phyloP scores from a whole-genome alignment of 2,113 vertebrate species.

The Stegastes partitus region DNA sequence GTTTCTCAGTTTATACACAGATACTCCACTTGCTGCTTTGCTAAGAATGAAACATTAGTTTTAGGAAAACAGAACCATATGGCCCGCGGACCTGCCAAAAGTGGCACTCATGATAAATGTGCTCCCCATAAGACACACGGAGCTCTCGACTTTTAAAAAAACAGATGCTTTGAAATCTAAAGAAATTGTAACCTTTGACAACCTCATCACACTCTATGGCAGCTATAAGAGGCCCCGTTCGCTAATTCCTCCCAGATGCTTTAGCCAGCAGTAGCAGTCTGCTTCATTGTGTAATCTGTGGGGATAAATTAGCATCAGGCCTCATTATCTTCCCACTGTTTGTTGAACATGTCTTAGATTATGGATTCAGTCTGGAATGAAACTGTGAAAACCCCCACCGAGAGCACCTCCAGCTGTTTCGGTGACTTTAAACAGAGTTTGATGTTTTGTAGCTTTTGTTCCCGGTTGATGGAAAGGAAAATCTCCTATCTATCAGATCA shows the following conservation, averaged over 20 bases:
- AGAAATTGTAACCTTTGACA: slow-evolving; percentile 17
- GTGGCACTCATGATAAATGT: slow-evolving; percentile 62
- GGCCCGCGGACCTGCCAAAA: slow-evolving; percentile 45
- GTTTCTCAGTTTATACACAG: slow-evolving; percentile 1
- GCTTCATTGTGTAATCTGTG: slow-evolving; percentile 37
- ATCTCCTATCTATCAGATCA: slow-evolving; percentile 27
- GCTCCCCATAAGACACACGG: slow-evolving; percentile 27
- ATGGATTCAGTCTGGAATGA: slow-evolving; percentile 14
- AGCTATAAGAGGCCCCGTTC: slow-evolving; percentile 30
- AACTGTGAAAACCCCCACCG: background rate
- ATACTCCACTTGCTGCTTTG: slow-evolving; percentile 18
- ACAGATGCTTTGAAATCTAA: slow-evolving; percentile 45
- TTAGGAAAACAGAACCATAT: slow-evolving; percentile 53
- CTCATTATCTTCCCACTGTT: slow-evolving; percentile 38
- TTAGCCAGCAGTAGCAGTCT: slow-evolving; percentile 60
- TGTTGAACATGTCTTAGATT: slow-evolving; percentile 21
- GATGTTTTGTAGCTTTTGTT: background rate
- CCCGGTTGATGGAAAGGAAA: slow-evolving; percentile 15
- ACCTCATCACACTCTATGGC: slow-evolving; percentile 31
- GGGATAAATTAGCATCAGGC: slow-evolving; percentile 38
- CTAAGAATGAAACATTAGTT: slow-evolving; percentile 38
- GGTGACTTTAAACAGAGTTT: slow-evolving; percentile 1
- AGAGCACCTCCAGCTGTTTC: background rate
- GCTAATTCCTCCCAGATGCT: slow-evolving; percentile 64
- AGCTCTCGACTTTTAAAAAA: slow-evolving; percentile 12